A percentile compares a stretch with the other conserved stretches of the same genome.
Conservation (phyloP, 1,140 invertebrate species). For the Caligus rogercresseyi region DNA sequence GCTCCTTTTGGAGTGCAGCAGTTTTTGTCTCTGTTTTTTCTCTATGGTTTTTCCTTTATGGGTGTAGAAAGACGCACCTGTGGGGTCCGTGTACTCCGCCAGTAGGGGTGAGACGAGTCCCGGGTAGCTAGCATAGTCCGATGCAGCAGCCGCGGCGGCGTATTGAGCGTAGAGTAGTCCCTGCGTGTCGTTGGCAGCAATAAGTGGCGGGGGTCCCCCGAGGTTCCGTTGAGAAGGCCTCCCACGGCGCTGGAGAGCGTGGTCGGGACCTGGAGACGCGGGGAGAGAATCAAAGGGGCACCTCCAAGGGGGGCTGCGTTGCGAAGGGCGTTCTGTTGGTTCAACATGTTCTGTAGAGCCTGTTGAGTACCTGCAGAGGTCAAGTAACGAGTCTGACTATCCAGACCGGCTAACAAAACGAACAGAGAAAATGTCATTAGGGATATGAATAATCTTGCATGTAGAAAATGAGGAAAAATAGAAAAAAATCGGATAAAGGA, state of each 20-base stretch:
- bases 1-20: no score
- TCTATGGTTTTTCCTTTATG: no score
- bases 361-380: slow-evolving; percentile 22
- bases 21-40: no score
- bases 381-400: slow-evolving; percentile 21
- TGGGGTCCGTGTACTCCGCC: slow-evolving; percentile 50
- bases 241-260: slow-evolving; percentile 34
- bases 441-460: slow-evolving; percentile 14
- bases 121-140: slow-evolving; percentile 68
- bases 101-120: slow-evolving; percentile 59
- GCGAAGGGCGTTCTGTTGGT: slow-evolving; percentile 44
- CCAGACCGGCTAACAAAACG: slow-evolving; percentile 10
- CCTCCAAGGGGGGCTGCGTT: slow-evolving; percentile 40
- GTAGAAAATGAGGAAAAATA: background rate
- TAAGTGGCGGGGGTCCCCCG: slow-evolving; percentile 41
- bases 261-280: slow-evolving; percentile 59
- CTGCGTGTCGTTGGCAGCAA: slow-evolving; percentile 41
- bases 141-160: slow-evolving; percentile 30
- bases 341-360: slow-evolving; percentile 29
- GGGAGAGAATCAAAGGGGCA: slow-evolving; percentile 67
- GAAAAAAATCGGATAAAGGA: no score
- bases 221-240: slow-evolving; percentile 50
- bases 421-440: slow-evolving; percentile 15
- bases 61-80: no score
- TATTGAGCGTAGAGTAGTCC: slow-evolving; percentile 58